Percentiles rank a stretch among this genome's conserved stretches.
Evolutionary conservation across 2,797 vertebrate species (phyloP).

Genomic region (Muscicapa comitata): DNA sequence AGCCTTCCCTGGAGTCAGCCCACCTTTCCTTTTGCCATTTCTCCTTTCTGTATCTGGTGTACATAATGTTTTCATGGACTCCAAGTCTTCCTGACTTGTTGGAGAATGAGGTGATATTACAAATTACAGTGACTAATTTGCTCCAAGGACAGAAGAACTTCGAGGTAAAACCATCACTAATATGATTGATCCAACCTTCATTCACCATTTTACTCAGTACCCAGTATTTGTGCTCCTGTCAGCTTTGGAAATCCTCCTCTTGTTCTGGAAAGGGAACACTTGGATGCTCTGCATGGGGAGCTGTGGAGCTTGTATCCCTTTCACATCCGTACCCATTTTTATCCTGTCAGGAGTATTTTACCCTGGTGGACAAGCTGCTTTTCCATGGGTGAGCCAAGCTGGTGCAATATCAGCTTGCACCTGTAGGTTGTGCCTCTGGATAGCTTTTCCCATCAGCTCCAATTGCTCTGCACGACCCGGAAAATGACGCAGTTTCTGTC

Average conservation of each 20-base stretch:
- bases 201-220: not conserved
- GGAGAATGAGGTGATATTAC: not conserved
- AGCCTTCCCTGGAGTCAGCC: not conserved
- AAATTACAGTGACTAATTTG: not conserved
- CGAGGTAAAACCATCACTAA: not conserved
- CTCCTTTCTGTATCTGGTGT: not conserved
- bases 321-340: accelerated
- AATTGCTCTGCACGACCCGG: accelerated
- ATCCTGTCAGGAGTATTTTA: not conserved
- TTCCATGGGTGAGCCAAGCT: accelerated
- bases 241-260: not conserved
- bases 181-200: not conserved
- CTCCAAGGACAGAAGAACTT: not conserved
- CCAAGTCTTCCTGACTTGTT: not conserved
- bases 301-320: no score
- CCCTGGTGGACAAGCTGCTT: accelerated
- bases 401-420: not conserved
- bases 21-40: not conserved
- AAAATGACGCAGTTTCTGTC: not conserved
- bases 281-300: accelerated
- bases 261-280: accelerated
- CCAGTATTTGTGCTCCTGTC: not conserved
- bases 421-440: slow-evolving; percentile 33
- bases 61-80: not conserved
- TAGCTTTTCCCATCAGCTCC: not conserved